These are phyloP conservation scores for Electrona antarctica DNA, from an alignment of 2,113 vertebrate species.

Conservation along the genomic window DNA sequence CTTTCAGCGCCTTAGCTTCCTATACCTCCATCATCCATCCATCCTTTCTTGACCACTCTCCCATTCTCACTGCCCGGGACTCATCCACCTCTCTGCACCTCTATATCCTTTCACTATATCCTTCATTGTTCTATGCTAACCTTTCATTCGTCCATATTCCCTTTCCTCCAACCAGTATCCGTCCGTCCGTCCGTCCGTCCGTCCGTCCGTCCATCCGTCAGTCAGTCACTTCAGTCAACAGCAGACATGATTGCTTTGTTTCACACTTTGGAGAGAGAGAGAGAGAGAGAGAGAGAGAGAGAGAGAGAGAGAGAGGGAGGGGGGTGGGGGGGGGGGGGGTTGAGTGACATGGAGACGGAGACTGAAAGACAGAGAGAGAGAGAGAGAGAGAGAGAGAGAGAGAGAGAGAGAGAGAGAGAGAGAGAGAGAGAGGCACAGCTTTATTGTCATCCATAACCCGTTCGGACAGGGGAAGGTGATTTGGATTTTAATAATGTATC, in stretches of 20 bases:
- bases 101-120: neutral
- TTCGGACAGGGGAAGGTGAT: conserved; percentile 67
- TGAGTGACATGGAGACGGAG: neutral
- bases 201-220: conserved; percentile 1
- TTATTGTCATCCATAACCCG: conserved; percentile 73
- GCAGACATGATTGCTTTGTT: conserved; percentile 32
- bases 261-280: conserved; percentile 41
- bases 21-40: neutral
- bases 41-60: neutral
- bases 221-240: conserved; percentile 10
- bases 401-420: too few relatives aligned
- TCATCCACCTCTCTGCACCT: conserved; percentile 5
- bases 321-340: neutral
- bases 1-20: too few relatives aligned
- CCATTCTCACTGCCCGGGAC: neutral
- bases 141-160: neutral
- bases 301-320: conserved; percentile 10
- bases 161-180: conserved; percentile 7
- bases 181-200: conserved; percentile 20
- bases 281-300: neutral
- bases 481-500: conserved; percentile 76
- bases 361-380: neutral
- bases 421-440: conserved; percentile 13
- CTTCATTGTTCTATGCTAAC: neutral
- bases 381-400: too few relatives aligned